Conservation (phyloP, 1,140 invertebrate species). For the Physella acuta region DNA sequence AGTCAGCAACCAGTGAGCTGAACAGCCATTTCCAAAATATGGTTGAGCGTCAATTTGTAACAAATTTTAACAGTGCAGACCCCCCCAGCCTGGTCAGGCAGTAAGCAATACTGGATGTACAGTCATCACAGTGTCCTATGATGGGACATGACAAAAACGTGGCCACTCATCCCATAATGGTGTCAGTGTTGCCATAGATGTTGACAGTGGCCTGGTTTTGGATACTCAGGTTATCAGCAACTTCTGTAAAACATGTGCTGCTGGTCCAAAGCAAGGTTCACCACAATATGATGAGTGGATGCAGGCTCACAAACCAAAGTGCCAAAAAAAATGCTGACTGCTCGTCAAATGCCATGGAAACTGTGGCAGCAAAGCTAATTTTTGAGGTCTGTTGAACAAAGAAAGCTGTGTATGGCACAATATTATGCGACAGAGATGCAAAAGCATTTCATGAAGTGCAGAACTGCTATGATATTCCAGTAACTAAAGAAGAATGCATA, state of each 20-base stretch:
- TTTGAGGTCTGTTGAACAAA: not conserved
- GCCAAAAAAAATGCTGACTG: not conserved
- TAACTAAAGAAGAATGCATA: too few relatives aligned
- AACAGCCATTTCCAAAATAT: too few relatives aligned
- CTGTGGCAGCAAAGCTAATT: conserved; percentile 2
- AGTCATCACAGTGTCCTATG: not conserved
- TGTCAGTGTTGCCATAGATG: conserved; percentile 4
- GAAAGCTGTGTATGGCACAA: too few relatives aligned
- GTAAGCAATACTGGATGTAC: too few relatives aligned
- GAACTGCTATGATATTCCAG: not conserved
- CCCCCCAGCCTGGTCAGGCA: too few relatives aligned
- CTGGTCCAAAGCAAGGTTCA: not conserved
- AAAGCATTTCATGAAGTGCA: too few relatives aligned
- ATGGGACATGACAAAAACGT: conserved; percentile 8
- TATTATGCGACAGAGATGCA: too few relatives aligned
- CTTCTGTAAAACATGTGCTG: not conserved
- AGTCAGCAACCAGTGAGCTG: too few relatives aligned
- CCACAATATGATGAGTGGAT: not conserved
- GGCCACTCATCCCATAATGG: not conserved
- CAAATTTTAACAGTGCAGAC: too few relatives aligned
- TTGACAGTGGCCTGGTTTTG: not conserved
- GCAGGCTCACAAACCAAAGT: not conserved
- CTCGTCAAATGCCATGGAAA: too few relatives aligned
- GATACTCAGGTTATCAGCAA: not conserved
- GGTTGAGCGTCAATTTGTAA: too few relatives aligned